Percentiles rank a stretch among this genome's conserved stretches.
phyloP scores from a whole-genome alignment of 2,113 vertebrate species.

The Datnioides undecimradiatus region DNA sequence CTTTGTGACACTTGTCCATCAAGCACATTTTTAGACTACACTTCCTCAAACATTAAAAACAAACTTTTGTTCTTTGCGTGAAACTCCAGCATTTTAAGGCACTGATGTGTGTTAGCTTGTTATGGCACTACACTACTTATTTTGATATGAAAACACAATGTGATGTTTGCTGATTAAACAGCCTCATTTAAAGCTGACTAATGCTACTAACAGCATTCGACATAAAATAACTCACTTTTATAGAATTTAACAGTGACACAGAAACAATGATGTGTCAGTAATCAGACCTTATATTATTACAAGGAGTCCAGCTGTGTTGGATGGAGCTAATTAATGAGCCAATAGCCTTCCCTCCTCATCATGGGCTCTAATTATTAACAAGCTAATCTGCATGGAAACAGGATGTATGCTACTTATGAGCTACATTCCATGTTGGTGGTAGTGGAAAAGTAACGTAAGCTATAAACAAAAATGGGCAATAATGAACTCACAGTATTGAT shows the following conservation, averaged over 20 bases:
- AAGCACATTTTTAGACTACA: not conserved
- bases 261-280: not conserved
- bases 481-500: not conserved
- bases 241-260: not conserved
- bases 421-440: constrained; percentile 33
- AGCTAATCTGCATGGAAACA: constrained; percentile 63
- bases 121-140: not conserved
- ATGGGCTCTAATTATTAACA: constrained; percentile 79
- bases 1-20: not conserved
- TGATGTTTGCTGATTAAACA: not conserved
- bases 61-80: not conserved
- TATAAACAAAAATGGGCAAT: too few species aligned
- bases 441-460: constrained; percentile 32
- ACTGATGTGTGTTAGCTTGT: not conserved
- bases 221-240: not conserved
- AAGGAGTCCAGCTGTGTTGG: constrained; percentile 58
- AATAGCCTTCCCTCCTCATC: constrained; percentile 60
- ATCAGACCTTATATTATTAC: constrained; percentile 40
- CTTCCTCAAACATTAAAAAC: not conserved
- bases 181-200: not conserved
- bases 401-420: constrained; percentile 60
- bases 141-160: not conserved
- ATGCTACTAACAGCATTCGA: not conserved
- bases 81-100: not conserved
- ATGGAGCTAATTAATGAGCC: constrained; percentile 67